Evolutionary conservation across 2,888 invertebrate genomes (phyloP).

Genomic region (Lycocerus yunnanus): DNA sequence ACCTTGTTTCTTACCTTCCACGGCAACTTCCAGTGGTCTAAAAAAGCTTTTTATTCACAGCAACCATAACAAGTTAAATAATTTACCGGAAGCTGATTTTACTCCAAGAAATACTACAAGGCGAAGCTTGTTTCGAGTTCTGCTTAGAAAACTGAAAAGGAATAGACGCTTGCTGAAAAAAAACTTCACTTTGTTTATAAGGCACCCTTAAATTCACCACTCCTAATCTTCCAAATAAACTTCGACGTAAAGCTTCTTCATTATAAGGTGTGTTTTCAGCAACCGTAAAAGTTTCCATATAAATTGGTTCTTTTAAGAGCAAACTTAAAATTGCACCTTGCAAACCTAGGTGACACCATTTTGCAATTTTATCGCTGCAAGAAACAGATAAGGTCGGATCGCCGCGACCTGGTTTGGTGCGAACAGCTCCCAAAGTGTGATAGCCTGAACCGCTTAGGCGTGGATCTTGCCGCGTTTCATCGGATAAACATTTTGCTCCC

Average conservation of each 20-base stretch:
- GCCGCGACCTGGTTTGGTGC: conserved; percentile 92
- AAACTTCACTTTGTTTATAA: conserved; percentile 42
- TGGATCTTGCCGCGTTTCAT: conserved; percentile 63
- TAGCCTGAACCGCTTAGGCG: conserved; percentile 63
- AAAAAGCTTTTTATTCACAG: conserved; percentile 31
- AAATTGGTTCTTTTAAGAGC: conserved; percentile 69
- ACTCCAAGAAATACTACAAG: conserved; percentile 67
- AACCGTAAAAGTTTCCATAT: conserved; percentile 71
- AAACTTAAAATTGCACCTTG: conserved; percentile 81
- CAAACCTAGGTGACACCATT: conserved; percentile 84
- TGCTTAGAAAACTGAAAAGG: conserved; percentile 56
- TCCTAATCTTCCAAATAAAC: conserved; percentile 55
- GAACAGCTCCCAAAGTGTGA: conserved; percentile 71
- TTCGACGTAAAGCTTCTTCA: conserved; percentile 57
- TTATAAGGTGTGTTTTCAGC: conserved; percentile 70
- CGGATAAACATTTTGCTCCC: conserved; percentile 82
- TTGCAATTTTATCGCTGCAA: conserved; percentile 92
- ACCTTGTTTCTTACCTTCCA: conserved; percentile 80
- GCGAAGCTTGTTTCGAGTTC: conserved; percentile 58
- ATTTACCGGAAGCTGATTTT: conserved; percentile 54
- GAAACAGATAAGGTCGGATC: conserved; percentile 87
- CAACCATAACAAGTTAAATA: conserved; percentile 16
- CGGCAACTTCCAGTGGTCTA: conserved; percentile 72
- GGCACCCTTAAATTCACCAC: conserved; percentile 33
- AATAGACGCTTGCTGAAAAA: conserved; percentile 48